Evolutionary conservation across 2,797 vertebrate species (phyloP).

Genomic region (Gouania willdenowi): DNA sequence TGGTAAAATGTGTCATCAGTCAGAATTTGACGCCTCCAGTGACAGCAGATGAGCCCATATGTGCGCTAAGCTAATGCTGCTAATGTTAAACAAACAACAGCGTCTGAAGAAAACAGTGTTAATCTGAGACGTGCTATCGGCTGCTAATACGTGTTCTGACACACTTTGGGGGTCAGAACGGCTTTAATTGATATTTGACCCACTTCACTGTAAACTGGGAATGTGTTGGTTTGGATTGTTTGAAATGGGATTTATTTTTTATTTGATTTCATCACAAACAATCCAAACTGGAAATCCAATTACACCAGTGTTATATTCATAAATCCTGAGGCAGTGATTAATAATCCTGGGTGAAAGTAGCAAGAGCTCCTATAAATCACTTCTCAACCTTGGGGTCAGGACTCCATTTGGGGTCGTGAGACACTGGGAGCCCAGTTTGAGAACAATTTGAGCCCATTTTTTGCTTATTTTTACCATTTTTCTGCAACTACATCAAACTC

Average conservation of each 20-base stretch:
- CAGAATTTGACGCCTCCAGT: slow-evolving; percentile 16
- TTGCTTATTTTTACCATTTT: too few species aligned
- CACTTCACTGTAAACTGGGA: slow-evolving; percentile 7
- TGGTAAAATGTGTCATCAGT: slow-evolving; percentile 42
- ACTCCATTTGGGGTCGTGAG: too few species aligned
- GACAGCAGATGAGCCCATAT: slow-evolving; percentile 40
- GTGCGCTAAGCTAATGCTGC: slow-evolving; percentile 21
- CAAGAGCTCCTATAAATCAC: too few species aligned
- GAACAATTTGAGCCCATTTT: too few species aligned
- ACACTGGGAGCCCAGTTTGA: too few species aligned
- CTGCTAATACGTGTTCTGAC: slow-evolving; percentile 34
- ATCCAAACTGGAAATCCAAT: too few species aligned
- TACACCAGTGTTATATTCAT: too few species aligned
- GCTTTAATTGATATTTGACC: slow-evolving; percentile 46
- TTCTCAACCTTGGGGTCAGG: too few species aligned
- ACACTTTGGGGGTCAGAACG: slow-evolving; percentile 10
- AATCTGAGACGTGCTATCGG: slow-evolving; percentile 42
- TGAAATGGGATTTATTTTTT: slow-evolving; percentile 31
- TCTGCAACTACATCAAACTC: too few species aligned
- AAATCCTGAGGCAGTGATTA: too few species aligned
- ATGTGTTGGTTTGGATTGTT: slow-evolving; percentile 1
- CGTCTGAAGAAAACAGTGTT: slow-evolving; percentile 28
- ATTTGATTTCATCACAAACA: neutral
- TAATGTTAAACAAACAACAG: slow-evolving; percentile 34
- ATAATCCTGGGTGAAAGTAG: too few species aligned